A percentile compares a stretch with the other conserved stretches of the same genome.
phyloP scores from a whole-genome alignment of 2,888 invertebrate species.

The Tortricodes alternella region DNA sequence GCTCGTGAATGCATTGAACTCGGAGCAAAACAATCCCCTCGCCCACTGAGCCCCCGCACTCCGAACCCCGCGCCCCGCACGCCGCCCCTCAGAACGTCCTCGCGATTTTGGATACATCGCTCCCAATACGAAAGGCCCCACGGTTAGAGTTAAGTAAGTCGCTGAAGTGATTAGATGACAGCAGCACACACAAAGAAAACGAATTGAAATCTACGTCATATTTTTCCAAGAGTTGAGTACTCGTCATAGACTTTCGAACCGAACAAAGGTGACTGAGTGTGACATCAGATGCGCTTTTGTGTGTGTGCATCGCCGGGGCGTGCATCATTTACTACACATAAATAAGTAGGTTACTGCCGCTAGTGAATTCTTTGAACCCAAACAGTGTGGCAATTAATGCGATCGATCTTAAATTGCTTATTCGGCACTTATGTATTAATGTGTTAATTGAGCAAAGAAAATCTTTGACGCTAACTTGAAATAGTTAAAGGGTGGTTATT shows the following conservation, averaged over 20 bases:
- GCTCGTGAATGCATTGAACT: slow-evolving; percentile 68
- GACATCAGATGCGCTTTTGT: slow-evolving; percentile 7
- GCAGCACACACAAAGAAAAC: neutral
- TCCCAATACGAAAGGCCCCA: slow-evolving; percentile 6
- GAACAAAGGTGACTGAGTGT: slow-evolving; percentile 7
- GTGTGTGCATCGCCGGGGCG: neutral
- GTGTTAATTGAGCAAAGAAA: too few relatives aligned
- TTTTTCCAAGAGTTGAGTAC: neutral
- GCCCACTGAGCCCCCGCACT: slow-evolving; percentile 14
- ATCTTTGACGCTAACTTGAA: too few relatives aligned
- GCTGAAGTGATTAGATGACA: neutral
- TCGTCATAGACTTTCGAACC: neutral
- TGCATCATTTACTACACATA: slow-evolving; percentile 7
- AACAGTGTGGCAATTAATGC: neutral
- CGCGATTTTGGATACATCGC: slow-evolving; percentile 1
- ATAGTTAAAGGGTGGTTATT: too few relatives aligned
- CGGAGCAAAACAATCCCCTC: slow-evolving; percentile 58
- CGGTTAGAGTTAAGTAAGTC: too few relatives aligned
- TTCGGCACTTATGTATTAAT: too few relatives aligned
- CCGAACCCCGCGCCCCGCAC: slow-evolving; percentile 38
- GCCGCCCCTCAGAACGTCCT: slow-evolving; percentile 17
- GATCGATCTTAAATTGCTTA: neutral
- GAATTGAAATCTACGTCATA: neutral
- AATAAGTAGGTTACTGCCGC: slow-evolving; percentile 4
- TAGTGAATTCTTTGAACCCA: neutral